Percentiles rank a stretch among this genome's conserved stretches.
These are phyloP conservation scores for Magallana nippona DNA, from an alignment of 2,888 invertebrate genomes.

Conservation along the genomic window DNA sequence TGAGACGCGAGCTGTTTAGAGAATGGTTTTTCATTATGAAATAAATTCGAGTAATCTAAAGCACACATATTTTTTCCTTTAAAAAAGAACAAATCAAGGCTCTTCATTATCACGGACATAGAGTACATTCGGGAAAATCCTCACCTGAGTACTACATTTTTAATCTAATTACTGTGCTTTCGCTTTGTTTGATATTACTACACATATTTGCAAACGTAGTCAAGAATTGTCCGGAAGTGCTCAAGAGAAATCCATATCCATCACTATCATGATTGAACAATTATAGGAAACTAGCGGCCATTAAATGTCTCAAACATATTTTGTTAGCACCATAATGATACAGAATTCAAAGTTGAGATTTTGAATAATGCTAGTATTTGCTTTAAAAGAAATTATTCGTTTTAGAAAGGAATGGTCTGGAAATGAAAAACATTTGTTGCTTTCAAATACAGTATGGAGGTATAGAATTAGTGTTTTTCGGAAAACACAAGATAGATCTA, in stretches of 20 bases:
- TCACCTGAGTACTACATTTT: background rate
- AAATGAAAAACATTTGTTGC: too few relatives aligned
- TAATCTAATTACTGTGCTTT: background rate
- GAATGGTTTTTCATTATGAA: background rate
- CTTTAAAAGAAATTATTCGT: too few relatives aligned
- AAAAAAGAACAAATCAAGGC: background rate
- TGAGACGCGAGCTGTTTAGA: background rate
- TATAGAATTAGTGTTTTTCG: too few relatives aligned
- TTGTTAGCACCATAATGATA: too few relatives aligned
- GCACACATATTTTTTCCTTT: slow-evolving; percentile 8
- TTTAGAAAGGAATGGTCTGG: too few relatives aligned
- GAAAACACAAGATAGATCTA: too few relatives aligned
- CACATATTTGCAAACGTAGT: background rate
- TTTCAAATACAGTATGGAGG: too few relatives aligned
- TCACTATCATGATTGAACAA: background rate
- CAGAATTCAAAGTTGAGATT: too few relatives aligned
- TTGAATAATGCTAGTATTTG: too few relatives aligned
- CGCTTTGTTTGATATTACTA: too few relatives aligned
- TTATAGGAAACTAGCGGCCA: background rate
- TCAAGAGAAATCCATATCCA: too few relatives aligned
- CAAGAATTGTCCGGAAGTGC: background rate
- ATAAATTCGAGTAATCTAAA: slow-evolving; percentile 5
- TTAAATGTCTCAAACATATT: background rate
- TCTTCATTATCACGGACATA: background rate
- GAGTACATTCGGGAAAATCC: slow-evolving; percentile 6